Evolutionary conservation across 2,797 vertebrate genomes (phyloP), one percentile per base, ranked within the genome.

Genomic region (Sebastes umbrosus): DNA sequence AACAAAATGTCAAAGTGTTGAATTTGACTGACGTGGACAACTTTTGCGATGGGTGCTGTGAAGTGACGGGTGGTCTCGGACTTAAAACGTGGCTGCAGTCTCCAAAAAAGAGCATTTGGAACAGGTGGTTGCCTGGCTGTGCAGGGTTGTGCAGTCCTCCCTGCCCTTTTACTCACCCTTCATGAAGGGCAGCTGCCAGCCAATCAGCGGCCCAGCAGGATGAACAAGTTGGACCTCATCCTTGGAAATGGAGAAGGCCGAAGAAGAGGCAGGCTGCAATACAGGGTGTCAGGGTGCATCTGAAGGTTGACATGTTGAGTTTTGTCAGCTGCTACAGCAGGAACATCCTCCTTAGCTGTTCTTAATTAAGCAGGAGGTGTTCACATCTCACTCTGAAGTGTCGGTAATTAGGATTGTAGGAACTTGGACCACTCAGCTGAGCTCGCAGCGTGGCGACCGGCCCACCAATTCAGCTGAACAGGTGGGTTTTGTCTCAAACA

Each of bases 161-260:
- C 75, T 88, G 83, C 74, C 74, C 80, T 87, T 89, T 90, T 69
- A 69, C 72, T 89, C 79, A 80, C 73, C 79, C 75, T 84, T 87
- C 82, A 78, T 77, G 75, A 84, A 85, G 70, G 79, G 63, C 84
- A 77, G 71, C 66, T 87, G 67, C 83, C 77, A 80, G 83, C 84
- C 85, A 91, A 88, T 93, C 88, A 84, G 73, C 72, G 11, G 34
- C 86, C 72, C 89, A 88, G 85, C 88, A 86, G 82, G 88, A 84
- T 57, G 31, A 83, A 82, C 85, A 77, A 86, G 78, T 79, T 83
- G 75, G 64, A 77, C 58, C 36, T 77, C 18, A 27, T 87, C 77
- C 84, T 90, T 88, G 80, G 84, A 87, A 91, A 69, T 39, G 34
- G 66, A 84, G 77, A 20, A 75, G 77, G 39, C 69, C 8, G 34